phyloP scores from a whole-genome alignment of 2,797 vertebrate species.

The Labroides dimidiatus region DNA sequence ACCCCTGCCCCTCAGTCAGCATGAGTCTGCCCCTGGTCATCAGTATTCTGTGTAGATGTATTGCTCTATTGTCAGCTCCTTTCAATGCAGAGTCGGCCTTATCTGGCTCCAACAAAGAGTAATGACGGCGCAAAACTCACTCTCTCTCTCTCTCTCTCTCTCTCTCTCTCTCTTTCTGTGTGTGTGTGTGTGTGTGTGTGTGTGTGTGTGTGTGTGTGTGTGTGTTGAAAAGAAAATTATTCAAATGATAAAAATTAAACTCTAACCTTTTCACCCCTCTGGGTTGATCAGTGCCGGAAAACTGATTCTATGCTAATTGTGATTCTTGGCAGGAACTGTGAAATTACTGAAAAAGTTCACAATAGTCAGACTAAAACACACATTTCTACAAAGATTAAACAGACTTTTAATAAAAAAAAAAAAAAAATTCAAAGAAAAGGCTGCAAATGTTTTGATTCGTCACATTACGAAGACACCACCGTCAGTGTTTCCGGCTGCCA shows the following conservation, averaged over 20 bases:
- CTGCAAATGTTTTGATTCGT: constrained; percentile 36
- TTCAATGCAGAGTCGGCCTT: constrained; percentile 9
- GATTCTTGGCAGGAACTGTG: constrained; percentile 20
- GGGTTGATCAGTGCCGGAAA: constrained; percentile 18
- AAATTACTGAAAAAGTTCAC: constrained; percentile 16
- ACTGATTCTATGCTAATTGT: neutral
- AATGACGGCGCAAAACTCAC: constrained; percentile 7
- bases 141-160: too few relatives aligned
- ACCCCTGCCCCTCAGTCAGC: constrained; percentile 4
- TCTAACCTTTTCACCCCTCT: constrained; percentile 5
- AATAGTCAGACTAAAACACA: constrained; percentile 5
- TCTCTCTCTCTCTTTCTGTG: too few relatives aligned
- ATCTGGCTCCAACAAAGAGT: constrained; percentile 3
- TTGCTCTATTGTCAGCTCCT: neutral
- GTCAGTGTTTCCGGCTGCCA: constrained; percentile 47
- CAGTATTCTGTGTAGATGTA: constrained; percentile 7
- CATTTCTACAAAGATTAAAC: constrained; percentile 9
- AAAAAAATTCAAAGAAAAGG: constrained; percentile 10
- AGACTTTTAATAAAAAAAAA: constrained; percentile 11
- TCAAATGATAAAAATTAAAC: constrained; percentile 17
- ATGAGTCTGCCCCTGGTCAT: neutral
- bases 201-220: too few relatives aligned
- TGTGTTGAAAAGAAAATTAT: constrained; percentile 7
- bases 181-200: too few relatives aligned
- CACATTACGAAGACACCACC: constrained; percentile 36